phyloP scores from a whole-genome alignment of 53 echinoderm and acorn worm genomes.

The Zoroaster sp. region DNA sequence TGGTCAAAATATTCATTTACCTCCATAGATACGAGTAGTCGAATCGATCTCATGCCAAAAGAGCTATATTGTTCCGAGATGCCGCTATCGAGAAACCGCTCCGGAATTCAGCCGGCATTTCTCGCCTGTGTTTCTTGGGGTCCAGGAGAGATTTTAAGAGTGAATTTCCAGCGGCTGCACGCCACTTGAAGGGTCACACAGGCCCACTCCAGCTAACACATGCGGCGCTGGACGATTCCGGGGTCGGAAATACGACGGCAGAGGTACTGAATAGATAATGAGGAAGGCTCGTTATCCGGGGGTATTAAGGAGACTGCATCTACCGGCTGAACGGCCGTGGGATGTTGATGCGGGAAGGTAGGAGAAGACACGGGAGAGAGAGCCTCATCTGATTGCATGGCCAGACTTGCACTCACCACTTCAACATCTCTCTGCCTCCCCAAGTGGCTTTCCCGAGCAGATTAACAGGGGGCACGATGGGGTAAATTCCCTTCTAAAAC shows the following conservation, averaged over 20 bases:
- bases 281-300: conserved; percentile 43
- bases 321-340: conserved; percentile 50
- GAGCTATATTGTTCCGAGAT: conserved; percentile 52
- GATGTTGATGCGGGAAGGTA: conserved; percentile 52
- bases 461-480: conserved; percentile 72
- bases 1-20: conserved; percentile 58
- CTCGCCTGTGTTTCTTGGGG: conserved; percentile 47
- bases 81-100: conserved; percentile 40
- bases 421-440: conserved; percentile 50
- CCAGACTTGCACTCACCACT: conserved; percentile 57
- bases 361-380: conserved; percentile 25
- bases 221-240: conserved; percentile 55
- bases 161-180: conserved; percentile 66
- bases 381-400: conserved; percentile 51
- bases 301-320: conserved; percentile 1
- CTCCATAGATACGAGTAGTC: conserved; percentile 32
- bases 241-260: conserved; percentile 57
- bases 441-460: conserved; percentile 75
- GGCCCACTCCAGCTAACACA: conserved; percentile 59
- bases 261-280: conserved; percentile 57
- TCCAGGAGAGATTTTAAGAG: conserved; percentile 26
- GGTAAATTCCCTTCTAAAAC: conserved; percentile 79
- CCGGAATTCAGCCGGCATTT: conserved; percentile 38
- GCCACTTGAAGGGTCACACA: conserved; percentile 61
- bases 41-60: conserved; percentile 44